phyloP scores from a whole-genome alignment of 2,888 invertebrate species.

The Platycheirus rosarum region DNA sequence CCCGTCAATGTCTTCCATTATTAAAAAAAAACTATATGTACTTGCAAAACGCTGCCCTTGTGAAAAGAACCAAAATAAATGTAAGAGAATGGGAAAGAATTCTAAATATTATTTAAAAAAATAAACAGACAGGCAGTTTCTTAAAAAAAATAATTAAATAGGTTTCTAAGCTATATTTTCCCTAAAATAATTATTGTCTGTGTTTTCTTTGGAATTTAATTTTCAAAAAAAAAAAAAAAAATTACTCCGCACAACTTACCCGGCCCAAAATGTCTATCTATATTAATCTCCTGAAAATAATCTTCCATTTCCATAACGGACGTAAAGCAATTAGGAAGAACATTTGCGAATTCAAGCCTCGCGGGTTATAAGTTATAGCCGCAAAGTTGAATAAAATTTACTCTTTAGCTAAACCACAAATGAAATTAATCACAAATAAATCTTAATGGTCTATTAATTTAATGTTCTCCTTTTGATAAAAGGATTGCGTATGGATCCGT shows the following conservation, averaged over 20 bases:
- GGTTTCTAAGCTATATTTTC: no score
- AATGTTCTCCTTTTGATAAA: conserved; percentile 33
- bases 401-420: conserved; percentile 42
- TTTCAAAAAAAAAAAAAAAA: no score
- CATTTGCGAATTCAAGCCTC: conserved; percentile 28
- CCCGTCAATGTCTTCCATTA: no score
- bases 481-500: conserved; percentile 50
- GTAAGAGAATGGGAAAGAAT: no score
- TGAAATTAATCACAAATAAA: conserved; percentile 68
- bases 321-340: conserved; percentile 31
- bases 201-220: no score
- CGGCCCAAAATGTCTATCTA: not conserved
- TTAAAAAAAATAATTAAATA: no score
- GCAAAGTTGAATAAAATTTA: conserved; percentile 61
- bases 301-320: conserved; percentile 30
- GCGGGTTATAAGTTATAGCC: conserved; percentile 19
- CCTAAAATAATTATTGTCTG: no score
- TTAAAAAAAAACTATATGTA: no score
- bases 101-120: no score
- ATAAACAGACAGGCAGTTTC: no score
- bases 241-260: not conserved
- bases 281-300: conserved; percentile 11
- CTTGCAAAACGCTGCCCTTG: no score
- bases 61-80: no score
- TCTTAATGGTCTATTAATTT: conserved; percentile 72